phyloP scores from a whole-genome alignment of 2,113 vertebrate species.

The Heterotis niloticus region DNA sequence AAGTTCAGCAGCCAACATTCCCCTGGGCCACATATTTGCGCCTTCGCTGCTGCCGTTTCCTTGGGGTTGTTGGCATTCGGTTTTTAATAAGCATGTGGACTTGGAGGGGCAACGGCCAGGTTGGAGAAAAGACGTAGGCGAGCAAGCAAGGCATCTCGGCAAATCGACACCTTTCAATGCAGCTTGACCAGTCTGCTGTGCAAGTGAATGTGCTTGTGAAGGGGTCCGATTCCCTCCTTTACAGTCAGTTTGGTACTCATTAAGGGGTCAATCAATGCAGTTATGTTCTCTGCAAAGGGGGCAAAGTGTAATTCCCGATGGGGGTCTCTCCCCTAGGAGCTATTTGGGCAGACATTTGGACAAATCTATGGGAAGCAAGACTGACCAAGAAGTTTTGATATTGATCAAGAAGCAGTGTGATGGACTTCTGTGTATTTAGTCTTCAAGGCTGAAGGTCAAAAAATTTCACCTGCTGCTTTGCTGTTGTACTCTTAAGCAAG shows the following conservation, averaged over 20 bases:
- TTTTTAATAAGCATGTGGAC: background rate
- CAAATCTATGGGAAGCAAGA: background rate
- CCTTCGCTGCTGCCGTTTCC: background rate
- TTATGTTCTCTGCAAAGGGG: background rate
- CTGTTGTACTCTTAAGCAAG: slow-evolving; percentile 4
- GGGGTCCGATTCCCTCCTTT: too few relatives aligned
- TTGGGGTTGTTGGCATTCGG: background rate
- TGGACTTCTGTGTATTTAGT: background rate
- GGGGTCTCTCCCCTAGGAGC: background rate
- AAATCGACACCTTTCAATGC: background rate
- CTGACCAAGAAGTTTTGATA: background rate
- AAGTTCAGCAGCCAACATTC: background rate
- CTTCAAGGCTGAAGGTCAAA: background rate
- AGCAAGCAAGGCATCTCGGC: background rate
- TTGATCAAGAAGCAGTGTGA: background rate
- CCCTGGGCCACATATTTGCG: background rate
- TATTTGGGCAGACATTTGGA: background rate
- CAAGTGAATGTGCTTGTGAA: background rate
- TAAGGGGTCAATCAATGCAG: background rate
- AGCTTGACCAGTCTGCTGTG: background rate
- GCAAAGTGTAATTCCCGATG: background rate
- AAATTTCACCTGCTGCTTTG: background rate
- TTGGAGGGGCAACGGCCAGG: background rate
- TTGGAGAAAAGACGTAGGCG: background rate
- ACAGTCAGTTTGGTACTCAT: background rate